These are phyloP conservation scores for Drosophila mercatorum DNA, from an alignment of 2,888 invertebrate genomes.

Conservation along the genomic window DNA sequence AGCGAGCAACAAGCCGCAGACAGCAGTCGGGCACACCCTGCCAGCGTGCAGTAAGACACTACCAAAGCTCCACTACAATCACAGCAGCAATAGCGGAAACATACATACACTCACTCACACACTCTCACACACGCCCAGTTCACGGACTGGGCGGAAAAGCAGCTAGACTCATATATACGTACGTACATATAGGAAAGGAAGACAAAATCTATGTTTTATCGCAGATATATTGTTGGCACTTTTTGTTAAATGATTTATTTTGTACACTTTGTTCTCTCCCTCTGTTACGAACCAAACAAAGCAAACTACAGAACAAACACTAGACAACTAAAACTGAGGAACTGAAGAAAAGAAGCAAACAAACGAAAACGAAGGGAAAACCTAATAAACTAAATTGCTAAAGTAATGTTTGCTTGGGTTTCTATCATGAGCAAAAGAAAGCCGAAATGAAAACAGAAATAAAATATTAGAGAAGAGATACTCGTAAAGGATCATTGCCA, in stretches of 20 bases:
- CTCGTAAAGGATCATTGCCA: constrained; percentile 83
- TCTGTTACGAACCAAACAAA: constrained; percentile 43
- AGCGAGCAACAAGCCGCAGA: neutral
- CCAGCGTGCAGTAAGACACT: constrained; percentile 54
- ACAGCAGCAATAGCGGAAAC: constrained; percentile 30
- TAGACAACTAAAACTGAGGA: constrained; percentile 42
- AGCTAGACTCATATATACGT: constrained; percentile 60
- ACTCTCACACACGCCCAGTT: constrained; percentile 31
- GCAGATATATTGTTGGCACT: constrained; percentile 63
- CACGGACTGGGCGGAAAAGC: constrained; percentile 54
- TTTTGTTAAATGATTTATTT: constrained; percentile 68
- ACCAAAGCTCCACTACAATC: constrained; percentile 41
- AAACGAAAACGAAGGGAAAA: constrained; percentile 18
- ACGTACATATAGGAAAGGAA: constrained; percentile 25
- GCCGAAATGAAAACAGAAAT: constrained; percentile 31
- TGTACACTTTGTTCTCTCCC: constrained; percentile 45
- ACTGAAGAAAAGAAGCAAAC: constrained; percentile 22
- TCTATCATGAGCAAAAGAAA: constrained; percentile 48
- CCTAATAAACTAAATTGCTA: constrained; percentile 51
- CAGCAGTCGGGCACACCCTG: constrained; percentile 39
- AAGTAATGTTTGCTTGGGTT: constrained; percentile 64
- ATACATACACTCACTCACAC: constrained; percentile 42
- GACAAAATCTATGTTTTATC: constrained; percentile 58
- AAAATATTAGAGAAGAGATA: constrained; percentile 74
- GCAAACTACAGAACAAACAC: constrained; percentile 59